Base-by-base conservation (phyloP, 2,888 invertebrate species). In the Phyllotreta cruciferae region DNA sequence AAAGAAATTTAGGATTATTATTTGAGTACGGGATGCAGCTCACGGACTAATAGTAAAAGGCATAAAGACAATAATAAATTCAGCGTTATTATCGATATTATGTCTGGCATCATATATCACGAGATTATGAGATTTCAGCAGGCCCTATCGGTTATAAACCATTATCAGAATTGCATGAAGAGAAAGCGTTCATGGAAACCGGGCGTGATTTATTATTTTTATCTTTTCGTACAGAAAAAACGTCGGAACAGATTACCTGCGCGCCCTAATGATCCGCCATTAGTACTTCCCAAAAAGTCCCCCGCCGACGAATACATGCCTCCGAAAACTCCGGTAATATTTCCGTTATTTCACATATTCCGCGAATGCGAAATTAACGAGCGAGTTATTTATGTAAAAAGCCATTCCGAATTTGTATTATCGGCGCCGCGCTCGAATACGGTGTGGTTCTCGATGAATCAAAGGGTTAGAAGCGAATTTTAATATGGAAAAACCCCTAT, bases 191-290 rank as follows among this genome's bases (percentile, higher is more conserved):
- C 71, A 77, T 76, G 75, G 74, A 78, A 75, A 76, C 65, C 65
- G 74, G 74, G 62, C 65, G 79, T 80, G 79, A 80, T 80, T 80
- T 79, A 80, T 80, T 79, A 79, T 79, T 80, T 80, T 80, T 80
- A 80, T 80, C 80, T 78, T 69, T 69, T 71, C 71, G 73, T 76
- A 77, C 74, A 73, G 71, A 75, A 77, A 77, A 78, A 79, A 78
- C 75, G 24, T 24, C 72, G 72, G 73, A 71, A 77, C 73, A 80
- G 80, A 80, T 80, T 80, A 80, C 80, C 80, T 79, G 79, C 71
- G 79, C 71, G 75, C 77, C 79, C 79, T 81, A 81, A 81, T 80
- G 81, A 81, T 81, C 77, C 75, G 73, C 80, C 81, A 81, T 81
- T 81, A 80, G 79, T 77, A 77, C 71, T 72, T 69, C 60, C 69